Conservation (phyloP, 2,113 vertebrate genomes). For the Colinus virginianus region DNA sequence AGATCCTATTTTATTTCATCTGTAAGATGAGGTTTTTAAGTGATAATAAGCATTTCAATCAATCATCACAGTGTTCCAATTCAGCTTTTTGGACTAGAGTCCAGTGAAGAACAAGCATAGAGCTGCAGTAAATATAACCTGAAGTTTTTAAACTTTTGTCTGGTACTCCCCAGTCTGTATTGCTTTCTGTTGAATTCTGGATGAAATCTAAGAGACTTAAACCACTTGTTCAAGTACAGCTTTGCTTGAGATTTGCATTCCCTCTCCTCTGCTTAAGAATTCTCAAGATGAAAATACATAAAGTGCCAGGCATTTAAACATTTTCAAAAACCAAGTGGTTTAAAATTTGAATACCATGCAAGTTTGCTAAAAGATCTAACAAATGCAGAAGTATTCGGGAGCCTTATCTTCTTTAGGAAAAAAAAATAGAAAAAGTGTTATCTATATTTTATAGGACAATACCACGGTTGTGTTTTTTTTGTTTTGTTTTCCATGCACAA, state of each 20-base stretch:
- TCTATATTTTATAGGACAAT: neutral
- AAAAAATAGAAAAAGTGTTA: neutral
- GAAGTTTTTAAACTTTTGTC: neutral
- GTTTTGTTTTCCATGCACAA: neutral
- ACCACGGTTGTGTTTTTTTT: neutral
- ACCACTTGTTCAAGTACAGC: neutral
- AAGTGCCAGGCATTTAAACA: neutral
- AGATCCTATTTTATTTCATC: neutral
- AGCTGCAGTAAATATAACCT: neutral
- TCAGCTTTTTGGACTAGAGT: neutral
- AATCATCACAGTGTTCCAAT: neutral
- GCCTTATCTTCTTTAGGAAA: neutral
- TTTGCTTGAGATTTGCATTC: neutral
- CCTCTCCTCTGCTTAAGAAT: neutral
- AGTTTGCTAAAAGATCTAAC: neutral
- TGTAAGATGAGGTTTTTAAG: neutral
- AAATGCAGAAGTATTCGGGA: neutral
- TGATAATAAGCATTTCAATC: neutral
- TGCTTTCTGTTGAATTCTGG: neutral
- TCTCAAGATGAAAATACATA: neutral
- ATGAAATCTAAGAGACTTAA: neutral
- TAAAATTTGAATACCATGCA: neutral
- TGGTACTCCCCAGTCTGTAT: neutral
- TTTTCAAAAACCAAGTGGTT: rapidly evolving
- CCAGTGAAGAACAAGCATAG: neutral